Conservation (phyloP, 2,797 vertebrate species). For the Ateles fusciceps region DNA sequence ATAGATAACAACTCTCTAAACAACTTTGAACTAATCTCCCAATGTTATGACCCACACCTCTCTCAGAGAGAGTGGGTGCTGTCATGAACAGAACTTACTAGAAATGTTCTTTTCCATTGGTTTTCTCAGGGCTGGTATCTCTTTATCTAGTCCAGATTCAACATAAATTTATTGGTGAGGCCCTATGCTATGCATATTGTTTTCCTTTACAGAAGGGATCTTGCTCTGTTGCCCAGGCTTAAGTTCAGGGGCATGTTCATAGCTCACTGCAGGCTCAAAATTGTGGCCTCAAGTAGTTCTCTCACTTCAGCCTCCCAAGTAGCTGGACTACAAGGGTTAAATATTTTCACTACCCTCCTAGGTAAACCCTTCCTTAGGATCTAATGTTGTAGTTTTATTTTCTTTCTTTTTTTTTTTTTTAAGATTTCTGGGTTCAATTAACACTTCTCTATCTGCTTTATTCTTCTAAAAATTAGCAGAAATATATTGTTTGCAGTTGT, state of each 20-base stretch:
- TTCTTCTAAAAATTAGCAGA: neutral
- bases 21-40: neutral
- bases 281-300: neutral
- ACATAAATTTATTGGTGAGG: neutral
- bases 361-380: neutral
- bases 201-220: too few relatives aligned
- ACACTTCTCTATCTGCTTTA: neutral
- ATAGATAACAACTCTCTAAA: neutral
- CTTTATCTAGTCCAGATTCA: neutral
- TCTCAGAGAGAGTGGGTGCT: neutral
- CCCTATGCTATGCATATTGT: neutral
- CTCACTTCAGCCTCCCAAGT: neutral
- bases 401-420: neutral
- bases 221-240: too few relatives aligned
- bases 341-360: neutral
- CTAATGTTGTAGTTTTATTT: neutral
- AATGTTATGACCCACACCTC: neutral
- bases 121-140: neutral
- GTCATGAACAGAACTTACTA: neutral
- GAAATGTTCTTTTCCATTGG: neutral
- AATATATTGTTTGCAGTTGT: neutral
- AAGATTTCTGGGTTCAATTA: neutral
- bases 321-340: neutral
- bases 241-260: too few relatives aligned
- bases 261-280: too few relatives aligned